phyloP scores from a whole-genome alignment of 2,888 invertebrate genomes.

The Acleris literana region DNA sequence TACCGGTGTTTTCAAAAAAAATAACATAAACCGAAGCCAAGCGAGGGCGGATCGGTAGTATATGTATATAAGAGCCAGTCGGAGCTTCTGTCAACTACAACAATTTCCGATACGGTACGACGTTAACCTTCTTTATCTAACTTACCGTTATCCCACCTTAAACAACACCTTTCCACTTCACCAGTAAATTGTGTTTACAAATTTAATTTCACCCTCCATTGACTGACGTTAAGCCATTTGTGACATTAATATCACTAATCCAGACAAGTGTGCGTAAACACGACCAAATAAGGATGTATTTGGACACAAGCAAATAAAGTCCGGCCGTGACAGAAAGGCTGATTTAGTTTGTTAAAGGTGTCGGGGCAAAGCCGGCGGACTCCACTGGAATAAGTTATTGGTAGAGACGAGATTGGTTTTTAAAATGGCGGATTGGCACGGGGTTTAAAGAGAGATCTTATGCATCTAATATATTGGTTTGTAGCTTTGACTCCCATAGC shows the following conservation, averaged over 20 bases:
- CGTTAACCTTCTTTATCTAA: too few relatives aligned
- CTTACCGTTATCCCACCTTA: too few relatives aligned
- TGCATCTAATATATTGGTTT: too few relatives aligned
- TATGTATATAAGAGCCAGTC: too few relatives aligned
- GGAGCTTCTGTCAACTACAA: too few relatives aligned
- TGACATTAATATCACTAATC: slow-evolving; percentile 36
- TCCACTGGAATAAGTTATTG: slow-evolving; percentile 28
- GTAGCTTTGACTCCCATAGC: too few relatives aligned
- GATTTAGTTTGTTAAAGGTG: slow-evolving; percentile 36
- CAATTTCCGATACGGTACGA: too few relatives aligned
- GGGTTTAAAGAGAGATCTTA: neutral
- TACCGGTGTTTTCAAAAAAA: too few relatives aligned
- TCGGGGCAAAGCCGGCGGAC: slow-evolving; percentile 26
- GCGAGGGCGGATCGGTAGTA: too few relatives aligned
- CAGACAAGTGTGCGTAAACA: slow-evolving; percentile 41
- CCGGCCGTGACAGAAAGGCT: slow-evolving; percentile 23
- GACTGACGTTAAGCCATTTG: slow-evolving; percentile 6
- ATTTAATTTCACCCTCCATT: slow-evolving; percentile 29
- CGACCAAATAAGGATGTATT: slow-evolving; percentile 46
- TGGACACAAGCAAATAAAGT: slow-evolving; percentile 36
- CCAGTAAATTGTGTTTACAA: neutral
- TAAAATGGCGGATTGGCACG: neutral
- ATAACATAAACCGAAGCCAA: too few relatives aligned
- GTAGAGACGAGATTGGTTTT: neutral
- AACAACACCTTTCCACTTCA: neutral